A percentile compares a stretch with the other conserved stretches of the same genome.
Conservation (phyloP, 2,888 invertebrate genomes). For the Drosophila birchii region DNA sequence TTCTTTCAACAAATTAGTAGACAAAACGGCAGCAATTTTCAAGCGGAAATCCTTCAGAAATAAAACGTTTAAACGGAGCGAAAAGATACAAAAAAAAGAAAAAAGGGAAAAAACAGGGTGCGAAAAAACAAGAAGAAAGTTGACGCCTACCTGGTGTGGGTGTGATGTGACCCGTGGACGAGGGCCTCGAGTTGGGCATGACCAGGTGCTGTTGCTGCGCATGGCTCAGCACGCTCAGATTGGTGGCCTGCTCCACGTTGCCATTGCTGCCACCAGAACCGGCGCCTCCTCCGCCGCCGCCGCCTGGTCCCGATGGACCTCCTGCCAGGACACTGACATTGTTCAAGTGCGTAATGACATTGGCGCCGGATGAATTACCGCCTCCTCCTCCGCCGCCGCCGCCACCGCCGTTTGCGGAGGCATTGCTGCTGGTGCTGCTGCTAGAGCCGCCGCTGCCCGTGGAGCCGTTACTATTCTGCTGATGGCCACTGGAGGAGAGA, state of each 20-base stretch:
- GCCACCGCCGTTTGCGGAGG: constrained; percentile 56
- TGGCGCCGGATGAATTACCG: constrained; percentile 41
- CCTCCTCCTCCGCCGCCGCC: constrained; percentile 55
- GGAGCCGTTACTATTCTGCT: constrained; percentile 80
- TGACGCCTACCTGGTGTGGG: constrained; percentile 86
- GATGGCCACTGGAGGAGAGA: constrained; percentile 86
- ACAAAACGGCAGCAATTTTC: constrained; percentile 48
- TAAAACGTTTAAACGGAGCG: not conserved
- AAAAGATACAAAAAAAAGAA: not conserved
- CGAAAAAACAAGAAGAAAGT: not conserved
- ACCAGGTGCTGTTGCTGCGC: constrained; percentile 85
- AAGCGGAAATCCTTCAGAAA: constrained; percentile 38
- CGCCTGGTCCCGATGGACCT: constrained; percentile 62
- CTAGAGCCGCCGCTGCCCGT: constrained; percentile 63
- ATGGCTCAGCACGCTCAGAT: constrained; percentile 86
- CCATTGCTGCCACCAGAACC: constrained; percentile 72
- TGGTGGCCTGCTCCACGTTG: constrained; percentile 83
- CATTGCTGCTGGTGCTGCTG: constrained; percentile 75
- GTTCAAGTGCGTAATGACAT: constrained; percentile 72
- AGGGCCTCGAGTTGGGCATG: constrained; percentile 86
- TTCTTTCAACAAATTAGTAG: constrained; percentile 29
- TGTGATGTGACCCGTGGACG: constrained; percentile 87
- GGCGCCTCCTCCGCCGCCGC: constrained; percentile 59
- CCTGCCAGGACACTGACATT: constrained; percentile 60
- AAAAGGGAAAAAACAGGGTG: constrained; percentile 8